Base-by-base conservation (phyloP, 2,113 vertebrate species). In the Dryoscopus gambensis region DNA sequence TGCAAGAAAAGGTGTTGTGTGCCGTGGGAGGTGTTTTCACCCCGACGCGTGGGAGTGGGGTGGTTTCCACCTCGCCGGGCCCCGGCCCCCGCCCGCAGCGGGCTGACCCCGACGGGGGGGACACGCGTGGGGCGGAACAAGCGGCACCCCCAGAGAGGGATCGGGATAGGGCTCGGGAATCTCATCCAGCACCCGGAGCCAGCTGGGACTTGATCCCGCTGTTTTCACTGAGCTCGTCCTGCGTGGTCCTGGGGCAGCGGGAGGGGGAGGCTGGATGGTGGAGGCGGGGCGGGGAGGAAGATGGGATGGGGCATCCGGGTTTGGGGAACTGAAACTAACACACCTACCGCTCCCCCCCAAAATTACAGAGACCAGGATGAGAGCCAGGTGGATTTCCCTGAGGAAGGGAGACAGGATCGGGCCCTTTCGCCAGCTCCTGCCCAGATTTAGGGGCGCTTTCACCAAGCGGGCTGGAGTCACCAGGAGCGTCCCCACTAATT, bases 291-390 rank as follows among this genome's bases (percentile, higher is more conserved):
- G 10, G 27, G 20, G 21, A 28, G 9, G 13, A 13, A 63, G 65
- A 10, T 42, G 47, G 11, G 63, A 40, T 30, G 40, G 20, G 19
- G 20, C 18, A 44, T 46, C 39, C 16, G 5, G 13, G 12, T 67
- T 63, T 81, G 27, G 80, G 73, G n/a, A 71, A 10, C 33, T 67
- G 6, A 62, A 47, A 22, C 7, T 8, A n/a, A 49, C 28, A 18
- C 33, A 39, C 15, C 35, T 46, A 6, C 5, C 14, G 0, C 9
- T 22, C 1, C 13, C 21, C 4, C 20, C 4, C 2, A 15, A 40
- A 76, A 15, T 22, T 30, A 14, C 5, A 35, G 74, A 31, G 21
- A 44, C 3, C 8, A 10, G 15, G 7, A 13, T n/a, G 64, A 25
- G 42, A 50, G 20, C 25, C 84, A 81, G 60, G 77, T 40, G 77